These are phyloP conservation scores for Echinops telfairi DNA, from an alignment of 2,113 vertebrate genomes.

Conservation along the genomic window DNA sequence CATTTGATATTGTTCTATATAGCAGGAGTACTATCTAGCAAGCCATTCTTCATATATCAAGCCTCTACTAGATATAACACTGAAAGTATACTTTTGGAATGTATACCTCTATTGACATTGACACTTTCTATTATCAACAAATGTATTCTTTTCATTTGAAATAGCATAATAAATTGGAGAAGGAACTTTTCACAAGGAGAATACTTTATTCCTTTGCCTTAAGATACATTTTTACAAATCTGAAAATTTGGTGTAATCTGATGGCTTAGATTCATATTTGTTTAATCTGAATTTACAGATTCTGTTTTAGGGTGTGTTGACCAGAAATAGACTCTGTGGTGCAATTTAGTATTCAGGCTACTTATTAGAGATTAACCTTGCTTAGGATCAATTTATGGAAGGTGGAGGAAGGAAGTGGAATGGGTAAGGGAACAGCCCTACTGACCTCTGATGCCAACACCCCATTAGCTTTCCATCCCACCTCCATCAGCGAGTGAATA, in stretches of 20 bases:
- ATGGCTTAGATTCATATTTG: neutral
- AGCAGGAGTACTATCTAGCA: neutral
- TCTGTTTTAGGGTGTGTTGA: neutral
- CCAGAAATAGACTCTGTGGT: neutral
- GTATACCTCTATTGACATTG: too few relatives aligned
- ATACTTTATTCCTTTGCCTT: neutral
- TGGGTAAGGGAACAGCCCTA: neutral
- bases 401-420: neutral
- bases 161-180: slow-evolving; percentile 54
- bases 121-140: slow-evolving; percentile 44
- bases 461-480: neutral
- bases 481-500: neutral
- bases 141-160: slow-evolving; percentile 70
- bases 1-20: neutral
- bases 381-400: neutral
- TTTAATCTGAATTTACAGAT: slow-evolving; percentile 23
- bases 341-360: neutral
- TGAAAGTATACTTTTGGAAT: too few relatives aligned
- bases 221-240: slow-evolving; percentile 38
- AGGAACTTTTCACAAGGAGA: slow-evolving; percentile 32
- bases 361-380: neutral
- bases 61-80: neutral
- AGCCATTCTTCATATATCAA: neutral
- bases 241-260: slow-evolving; percentile 14
- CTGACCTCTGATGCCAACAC: neutral